Conservation (phyloP, 2,797 vertebrate genomes). For the Myotis planiceps region DNA sequence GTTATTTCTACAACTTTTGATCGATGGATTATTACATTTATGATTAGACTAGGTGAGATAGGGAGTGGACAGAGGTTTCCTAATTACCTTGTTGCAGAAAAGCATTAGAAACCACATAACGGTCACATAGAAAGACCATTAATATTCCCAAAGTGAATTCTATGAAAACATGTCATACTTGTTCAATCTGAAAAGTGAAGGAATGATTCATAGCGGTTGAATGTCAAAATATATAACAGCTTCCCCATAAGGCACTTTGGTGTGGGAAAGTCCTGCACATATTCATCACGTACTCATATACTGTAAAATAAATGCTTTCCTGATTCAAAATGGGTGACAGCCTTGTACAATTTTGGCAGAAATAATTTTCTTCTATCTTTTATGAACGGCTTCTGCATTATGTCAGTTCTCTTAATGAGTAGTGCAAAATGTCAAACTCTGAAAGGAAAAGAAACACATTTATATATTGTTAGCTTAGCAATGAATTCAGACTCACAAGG, state of each 20-base stretch:
- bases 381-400: neutral
- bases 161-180: neutral
- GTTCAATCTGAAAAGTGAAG: neutral
- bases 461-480: slow-evolving; percentile 48
- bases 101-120: slow-evolving; percentile 13
- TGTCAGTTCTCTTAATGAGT: slow-evolving; percentile 60
- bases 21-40: neutral
- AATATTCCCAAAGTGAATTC: slow-evolving; percentile 36
- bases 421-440: slow-evolving; percentile 44
- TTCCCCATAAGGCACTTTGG: neutral
- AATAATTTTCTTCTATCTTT: slow-evolving; percentile 63
- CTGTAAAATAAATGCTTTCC: slow-evolving; percentile 44
- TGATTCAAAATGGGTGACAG: neutral
- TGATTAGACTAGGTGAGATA: neutral
- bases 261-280: neutral
- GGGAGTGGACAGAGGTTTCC: neutral
- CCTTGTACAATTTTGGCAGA: slow-evolving; percentile 36
- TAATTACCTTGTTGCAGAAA: slow-evolving; percentile 31
- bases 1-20: slow-evolving; percentile 16
- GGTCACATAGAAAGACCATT: neutral
- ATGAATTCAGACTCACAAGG: slow-evolving; percentile 41
- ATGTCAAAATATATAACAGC: slow-evolving; percentile 48
- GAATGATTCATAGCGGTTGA: neutral
- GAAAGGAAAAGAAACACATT: slow-evolving; percentile 59
- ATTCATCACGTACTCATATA: slow-evolving; percentile 14